These are phyloP conservation scores for Nematolebias whitei DNA, from an alignment of 2,113 vertebrate genomes.

Conservation along the genomic window DNA sequence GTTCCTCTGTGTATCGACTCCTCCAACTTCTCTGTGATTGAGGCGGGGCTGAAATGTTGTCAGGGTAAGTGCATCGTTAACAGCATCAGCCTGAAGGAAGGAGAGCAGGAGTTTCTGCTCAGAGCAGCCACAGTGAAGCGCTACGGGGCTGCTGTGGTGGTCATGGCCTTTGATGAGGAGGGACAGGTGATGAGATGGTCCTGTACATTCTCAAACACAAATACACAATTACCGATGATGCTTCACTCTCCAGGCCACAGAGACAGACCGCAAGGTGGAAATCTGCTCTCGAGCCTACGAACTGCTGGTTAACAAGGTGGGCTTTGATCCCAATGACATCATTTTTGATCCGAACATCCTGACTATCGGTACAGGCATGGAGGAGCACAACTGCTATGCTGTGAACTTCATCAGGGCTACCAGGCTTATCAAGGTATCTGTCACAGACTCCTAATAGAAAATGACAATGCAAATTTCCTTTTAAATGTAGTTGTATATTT, in stretches of 20 bases:
- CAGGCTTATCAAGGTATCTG: conserved; percentile 87
- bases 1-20: conserved; percentile 97
- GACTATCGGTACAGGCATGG: conserved; percentile 97
- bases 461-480: too few relatives aligned
- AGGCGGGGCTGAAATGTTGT: conserved; percentile 93
- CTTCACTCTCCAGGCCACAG: conserved; percentile 84
- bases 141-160: conserved; percentile 91
- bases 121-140: conserved; percentile 86
- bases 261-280: conserved; percentile 85
- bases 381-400: conserved; percentile 93
- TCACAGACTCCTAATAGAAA: too few relatives aligned
- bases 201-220: not conserved
- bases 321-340: conserved; percentile 92
- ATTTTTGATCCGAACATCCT: conserved; percentile 99
- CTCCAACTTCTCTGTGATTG: conserved; percentile 94
- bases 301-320: conserved; percentile 84
- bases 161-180: conserved; percentile 97
- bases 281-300: conserved; percentile 91
- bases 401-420: conserved; percentile 90
- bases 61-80: conserved; percentile 98
- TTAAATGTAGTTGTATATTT: too few relatives aligned
- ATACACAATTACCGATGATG: not conserved
- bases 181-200: conserved; percentile 84
- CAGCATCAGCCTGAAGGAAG: conserved; percentile 97
- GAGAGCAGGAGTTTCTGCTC: conserved; percentile 88